Percentiles rank a stretch among this genome's conserved stretches.
phyloP scores from a whole-genome alignment of 2,888 invertebrate species.

The Nysson spinosus region DNA sequence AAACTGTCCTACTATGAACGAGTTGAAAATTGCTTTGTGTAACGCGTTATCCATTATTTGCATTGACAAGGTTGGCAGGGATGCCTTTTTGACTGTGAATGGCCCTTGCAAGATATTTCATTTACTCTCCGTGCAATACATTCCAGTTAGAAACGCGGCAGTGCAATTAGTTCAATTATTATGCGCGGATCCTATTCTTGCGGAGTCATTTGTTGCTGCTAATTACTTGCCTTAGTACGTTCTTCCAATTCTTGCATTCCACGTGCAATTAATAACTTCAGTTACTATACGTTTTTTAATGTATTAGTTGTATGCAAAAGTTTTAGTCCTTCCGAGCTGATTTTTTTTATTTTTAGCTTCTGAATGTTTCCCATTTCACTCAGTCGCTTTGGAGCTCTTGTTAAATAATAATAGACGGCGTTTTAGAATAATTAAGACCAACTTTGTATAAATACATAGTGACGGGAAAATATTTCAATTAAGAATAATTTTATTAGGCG shows the following conservation, averaged over 20 bases:
- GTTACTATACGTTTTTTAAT: too few relatives aligned
- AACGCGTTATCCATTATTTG: slow-evolving; percentile 58
- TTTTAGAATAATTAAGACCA: too few relatives aligned
- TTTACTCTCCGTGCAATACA: slow-evolving; percentile 50
- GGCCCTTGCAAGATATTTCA: slow-evolving; percentile 52
- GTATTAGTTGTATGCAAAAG: too few relatives aligned
- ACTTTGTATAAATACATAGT: too few relatives aligned
- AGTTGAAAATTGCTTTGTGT: slow-evolving; percentile 64
- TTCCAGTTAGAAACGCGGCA: slow-evolving; percentile 62
- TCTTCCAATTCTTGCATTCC: background rate
- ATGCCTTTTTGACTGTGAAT: slow-evolving; percentile 47
- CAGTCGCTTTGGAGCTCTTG: too few relatives aligned
- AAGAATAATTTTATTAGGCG: background rate
- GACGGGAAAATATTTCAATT: too few relatives aligned
- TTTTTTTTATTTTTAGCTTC: too few relatives aligned
- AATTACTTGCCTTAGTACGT: slow-evolving; percentile 66
- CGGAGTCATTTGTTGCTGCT: slow-evolving; percentile 55
- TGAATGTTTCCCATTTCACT: too few relatives aligned
- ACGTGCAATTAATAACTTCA: too few relatives aligned
- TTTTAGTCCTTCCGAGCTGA: too few relatives aligned
- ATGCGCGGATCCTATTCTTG: slow-evolving; percentile 53
- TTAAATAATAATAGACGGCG: too few relatives aligned
- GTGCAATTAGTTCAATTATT: slow-evolving; percentile 62
- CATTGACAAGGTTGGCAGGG: slow-evolving; percentile 49
- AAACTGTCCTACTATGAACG: slow-evolving; percentile 41